Conservation (phyloP, 2,888 invertebrate species). For the Poecilobothrus nobilitatus region DNA sequence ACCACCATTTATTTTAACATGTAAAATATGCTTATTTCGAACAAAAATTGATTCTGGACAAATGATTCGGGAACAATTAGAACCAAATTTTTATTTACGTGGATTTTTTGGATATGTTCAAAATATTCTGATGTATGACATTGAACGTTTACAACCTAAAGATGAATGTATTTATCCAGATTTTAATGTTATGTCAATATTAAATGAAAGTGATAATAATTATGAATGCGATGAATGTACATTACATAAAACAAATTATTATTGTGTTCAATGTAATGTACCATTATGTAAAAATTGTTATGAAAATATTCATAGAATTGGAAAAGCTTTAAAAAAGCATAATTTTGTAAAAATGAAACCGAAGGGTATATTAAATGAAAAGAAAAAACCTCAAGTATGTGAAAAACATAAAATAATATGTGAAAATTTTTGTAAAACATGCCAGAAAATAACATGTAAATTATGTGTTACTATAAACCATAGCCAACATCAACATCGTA, state of each 20-base stretch:
- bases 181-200: slow-evolving; percentile 11
- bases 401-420: slow-evolving; percentile 21
- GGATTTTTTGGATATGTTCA: slow-evolving; percentile 26
- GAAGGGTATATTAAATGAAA: slow-evolving; percentile 23
- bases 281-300: slow-evolving; percentile 36
- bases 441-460: slow-evolving; percentile 26
- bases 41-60: slow-evolving; percentile 28
- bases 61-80: slow-evolving; percentile 31
- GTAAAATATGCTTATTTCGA: slow-evolving; percentile 44
- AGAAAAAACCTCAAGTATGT: slow-evolving; percentile 24
- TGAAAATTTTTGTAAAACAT: slow-evolving; percentile 29
- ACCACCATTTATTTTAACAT: slow-evolving; percentile 40
- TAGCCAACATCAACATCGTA: slow-evolving; percentile 27
- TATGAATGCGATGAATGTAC: slow-evolving; percentile 36
- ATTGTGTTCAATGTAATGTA: slow-evolving; percentile 34
- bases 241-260: slow-evolving; percentile 24
- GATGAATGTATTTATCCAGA: slow-evolving; percentile 13
- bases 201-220: neutral
- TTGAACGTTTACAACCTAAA: neutral
- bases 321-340: slow-evolving; percentile 35
- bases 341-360: slow-evolving; percentile 18
- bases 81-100: slow-evolving; percentile 39
- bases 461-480: slow-evolving; percentile 28
- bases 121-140: slow-evolving; percentile 12
- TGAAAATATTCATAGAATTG: slow-evolving; percentile 31